Base-by-base conservation (phyloP, 2,113 vertebrate genomes). In the Bucco capensis region DNA sequence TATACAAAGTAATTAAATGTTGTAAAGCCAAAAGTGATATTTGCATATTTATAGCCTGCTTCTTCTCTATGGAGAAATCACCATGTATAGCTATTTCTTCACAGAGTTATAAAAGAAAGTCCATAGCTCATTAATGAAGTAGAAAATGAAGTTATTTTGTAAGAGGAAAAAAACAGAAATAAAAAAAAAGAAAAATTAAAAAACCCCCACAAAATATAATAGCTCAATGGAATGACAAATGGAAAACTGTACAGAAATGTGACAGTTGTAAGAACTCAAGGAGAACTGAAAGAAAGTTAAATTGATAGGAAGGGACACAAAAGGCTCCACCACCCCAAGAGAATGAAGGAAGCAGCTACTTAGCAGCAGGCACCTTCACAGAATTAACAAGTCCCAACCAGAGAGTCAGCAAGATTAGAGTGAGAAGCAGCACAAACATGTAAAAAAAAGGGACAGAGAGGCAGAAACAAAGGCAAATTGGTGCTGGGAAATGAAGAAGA, bases 1-100 rank as follows among this genome's bases (percentile, higher is more conserved):
- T 42, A 86, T 31, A 92, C 78, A 93, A 94, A 86, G 72, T 76
- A 89, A 93, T 86, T 86, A 91, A 85, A 90, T 33, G 91, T 78
- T 61, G 60, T 62, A 93, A 94, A 95, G 76, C 47, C 90, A 65
- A 87, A 89, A 92, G 47, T 72, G 58, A 57, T 79, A 89, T 91
- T 88, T 94, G 73, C 72, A 90, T 81, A 90, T 91, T 92, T 90
- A 93, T 71, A 84, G 70, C 57, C 33, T 86, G 31, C 22, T 65
- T 66, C 91, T 77, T 88, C 65, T 90, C 86, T 84, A 56, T 47
- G 71, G 49, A 92, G 78, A 92, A 92, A 93, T 93, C 81, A 90
- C 37, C 75, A 66, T 30, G 35, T 33, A 42, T 28, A 74, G 44
- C 53, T 83, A 83, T 85, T 66, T 94, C 88, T 83, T 60, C 77